These are phyloP conservation scores for Drosophila mulleri DNA, from an alignment of 2,888 invertebrate species.

Conservation along the genomic window DNA sequence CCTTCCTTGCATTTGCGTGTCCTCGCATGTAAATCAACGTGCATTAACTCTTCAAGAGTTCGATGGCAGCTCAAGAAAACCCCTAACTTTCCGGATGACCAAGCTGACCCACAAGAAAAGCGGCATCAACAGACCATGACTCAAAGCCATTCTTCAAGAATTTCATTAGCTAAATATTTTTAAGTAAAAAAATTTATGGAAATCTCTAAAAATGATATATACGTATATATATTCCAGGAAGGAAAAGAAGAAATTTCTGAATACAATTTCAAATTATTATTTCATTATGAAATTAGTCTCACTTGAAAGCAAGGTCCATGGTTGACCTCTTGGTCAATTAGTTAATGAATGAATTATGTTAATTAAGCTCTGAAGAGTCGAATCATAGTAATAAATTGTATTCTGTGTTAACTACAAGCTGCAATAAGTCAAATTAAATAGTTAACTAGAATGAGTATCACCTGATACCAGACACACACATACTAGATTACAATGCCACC, in stretches of 20 bases:
- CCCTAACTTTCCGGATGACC: neutral
- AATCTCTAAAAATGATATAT: too few relatives aligned
- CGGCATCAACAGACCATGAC: neutral
- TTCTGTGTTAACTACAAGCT: neutral
- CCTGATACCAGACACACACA: too few relatives aligned
- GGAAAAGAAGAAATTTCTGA: too few relatives aligned
- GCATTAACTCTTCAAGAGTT: constrained; percentile 20
- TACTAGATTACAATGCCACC: too few relatives aligned
- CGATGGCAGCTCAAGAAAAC: constrained; percentile 40
- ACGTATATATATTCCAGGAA: too few relatives aligned
- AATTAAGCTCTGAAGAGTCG: neutral
- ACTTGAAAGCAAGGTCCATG: neutral
- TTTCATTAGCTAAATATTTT: too few relatives aligned
- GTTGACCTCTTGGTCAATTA: neutral
- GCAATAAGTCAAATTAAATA: neutral
- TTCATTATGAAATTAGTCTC: neutral
- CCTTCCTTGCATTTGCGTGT: constrained; percentile 52
- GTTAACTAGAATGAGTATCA: neutral
- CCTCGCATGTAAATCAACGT: constrained; percentile 63
- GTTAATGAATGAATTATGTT: too few relatives aligned
- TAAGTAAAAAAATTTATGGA: too few relatives aligned
- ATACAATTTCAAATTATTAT: neutral
- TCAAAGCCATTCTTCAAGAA: too few relatives aligned
- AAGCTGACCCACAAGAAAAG: neutral
- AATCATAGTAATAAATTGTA: neutral